A percentile compares a stretch with the other conserved stretches of the same genome.
Conservation (phyloP, 2,113 vertebrate species). For the Perccottus glenii region DNA sequence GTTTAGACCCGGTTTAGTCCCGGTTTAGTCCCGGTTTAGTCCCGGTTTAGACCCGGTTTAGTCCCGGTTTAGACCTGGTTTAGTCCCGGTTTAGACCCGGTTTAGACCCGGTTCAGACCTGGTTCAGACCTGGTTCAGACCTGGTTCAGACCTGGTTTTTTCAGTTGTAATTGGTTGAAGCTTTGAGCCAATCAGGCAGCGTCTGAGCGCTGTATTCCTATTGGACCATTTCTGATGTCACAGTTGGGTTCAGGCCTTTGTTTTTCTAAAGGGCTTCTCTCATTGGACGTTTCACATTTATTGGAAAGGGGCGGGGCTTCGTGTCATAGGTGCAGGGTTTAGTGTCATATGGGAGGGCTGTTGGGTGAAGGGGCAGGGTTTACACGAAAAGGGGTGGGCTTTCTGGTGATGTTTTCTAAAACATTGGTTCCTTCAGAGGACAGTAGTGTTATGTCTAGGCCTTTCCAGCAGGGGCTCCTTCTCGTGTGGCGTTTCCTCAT, state of each 20-base stretch:
- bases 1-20: not conserved
- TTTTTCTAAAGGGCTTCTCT: not conserved
- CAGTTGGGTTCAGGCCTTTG: too few relatives aligned
- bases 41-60: not conserved
- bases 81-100: not conserved
- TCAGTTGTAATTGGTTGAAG: not conserved
- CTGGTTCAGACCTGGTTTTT: not conserved
- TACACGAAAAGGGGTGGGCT: not conserved
- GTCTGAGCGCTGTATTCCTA: not conserved
- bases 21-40: not conserved
- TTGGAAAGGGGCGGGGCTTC: not conserved
- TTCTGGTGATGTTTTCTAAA: not conserved
- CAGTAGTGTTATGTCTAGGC: slow-evolving; percentile 27
- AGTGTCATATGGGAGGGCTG: too few relatives aligned
- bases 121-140: too few relatives aligned
- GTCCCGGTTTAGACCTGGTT: not conserved
- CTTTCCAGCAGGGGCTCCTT: slow-evolving; percentile 28
- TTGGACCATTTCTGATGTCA: not conserved
- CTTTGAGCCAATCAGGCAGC: not conserved
- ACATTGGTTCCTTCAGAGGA: too few relatives aligned
- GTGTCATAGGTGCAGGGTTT: too few relatives aligned
- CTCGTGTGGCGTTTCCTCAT: slow-evolving; percentile 1
- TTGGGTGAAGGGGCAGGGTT: not conserved
- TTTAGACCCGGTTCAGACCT: too few relatives aligned
- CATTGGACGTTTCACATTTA: not conserved